phyloP scores from a whole-genome alignment of 2,888 invertebrate species.

The Meghimatium bilineatum region DNA sequence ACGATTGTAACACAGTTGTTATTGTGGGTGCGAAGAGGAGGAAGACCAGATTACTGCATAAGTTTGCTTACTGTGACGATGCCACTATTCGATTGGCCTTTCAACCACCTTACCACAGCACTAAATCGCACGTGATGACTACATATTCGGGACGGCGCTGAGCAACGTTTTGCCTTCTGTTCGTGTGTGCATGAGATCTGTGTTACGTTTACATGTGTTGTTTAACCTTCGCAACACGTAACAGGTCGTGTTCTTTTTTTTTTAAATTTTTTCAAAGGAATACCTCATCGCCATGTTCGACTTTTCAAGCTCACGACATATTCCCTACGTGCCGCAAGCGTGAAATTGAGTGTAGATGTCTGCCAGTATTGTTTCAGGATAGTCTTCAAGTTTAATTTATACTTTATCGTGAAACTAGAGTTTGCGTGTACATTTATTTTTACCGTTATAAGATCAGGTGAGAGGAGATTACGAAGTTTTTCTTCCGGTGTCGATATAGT shows the following conservation, averaged over 20 bases:
- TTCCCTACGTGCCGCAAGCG: background rate
- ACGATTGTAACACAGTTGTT: background rate
- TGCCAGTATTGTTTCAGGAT: too few species aligned
- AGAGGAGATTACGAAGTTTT: background rate
- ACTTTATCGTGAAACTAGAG: background rate
- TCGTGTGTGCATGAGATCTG: background rate
- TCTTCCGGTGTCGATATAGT: background rate
- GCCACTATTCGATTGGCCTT: slow-evolving; percentile 11
- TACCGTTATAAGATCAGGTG: background rate
- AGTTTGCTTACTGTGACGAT: background rate
- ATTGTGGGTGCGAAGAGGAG: background rate
- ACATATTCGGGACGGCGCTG: background rate
- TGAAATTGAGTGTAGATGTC: background rate
- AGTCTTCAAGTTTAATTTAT: too few species aligned
- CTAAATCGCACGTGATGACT: background rate
- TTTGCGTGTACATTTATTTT: background rate
- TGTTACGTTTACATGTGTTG: background rate
- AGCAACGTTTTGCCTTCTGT: background rate
- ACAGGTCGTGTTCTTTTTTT: background rate
- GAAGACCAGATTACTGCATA: background rate
- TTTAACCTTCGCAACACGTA: background rate
- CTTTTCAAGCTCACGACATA: background rate
- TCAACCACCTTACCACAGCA: slow-evolving; percentile 12
- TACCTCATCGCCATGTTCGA: background rate
- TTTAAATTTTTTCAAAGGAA: too few species aligned